phyloP scores from a whole-genome alignment of 2,888 invertebrate genomes.

The Capitulum mitella region DNA sequence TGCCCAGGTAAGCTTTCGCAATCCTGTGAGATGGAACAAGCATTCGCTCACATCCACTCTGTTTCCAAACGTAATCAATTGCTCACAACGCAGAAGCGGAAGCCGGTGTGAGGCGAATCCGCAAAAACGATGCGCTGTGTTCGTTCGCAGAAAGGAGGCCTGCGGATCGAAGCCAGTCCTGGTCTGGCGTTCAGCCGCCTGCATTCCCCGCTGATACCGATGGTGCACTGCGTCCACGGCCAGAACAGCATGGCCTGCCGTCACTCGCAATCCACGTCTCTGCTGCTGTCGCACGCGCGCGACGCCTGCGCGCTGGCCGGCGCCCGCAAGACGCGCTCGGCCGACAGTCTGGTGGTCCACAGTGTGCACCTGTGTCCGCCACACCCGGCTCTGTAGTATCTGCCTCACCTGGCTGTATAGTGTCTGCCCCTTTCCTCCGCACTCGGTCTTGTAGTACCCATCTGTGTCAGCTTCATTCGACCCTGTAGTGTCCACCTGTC shows the following conservation, averaged over 20 bases:
- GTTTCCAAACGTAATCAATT: too few relatives aligned
- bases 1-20: background rate
- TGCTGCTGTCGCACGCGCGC: constrained; percentile 8
- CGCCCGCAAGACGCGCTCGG: background rate
- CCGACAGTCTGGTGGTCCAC: constrained; percentile 4
- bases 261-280: constrained; percentile 5
- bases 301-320: background rate
- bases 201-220: background rate
- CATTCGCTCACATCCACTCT: too few relatives aligned
- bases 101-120: too few relatives aligned
- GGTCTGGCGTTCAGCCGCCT: background rate
- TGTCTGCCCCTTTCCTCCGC: too few relatives aligned
- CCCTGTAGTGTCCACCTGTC: too few relatives aligned
- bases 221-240: background rate
- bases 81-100: too few relatives aligned
- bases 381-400: background rate
- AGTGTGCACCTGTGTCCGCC: background rate
- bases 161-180: background rate
- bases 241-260: background rate
- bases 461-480: too few relatives aligned
- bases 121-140: too few relatives aligned
- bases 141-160: background rate
- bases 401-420: too few relatives aligned
- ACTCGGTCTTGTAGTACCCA: too few relatives aligned
- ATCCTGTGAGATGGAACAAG: too few relatives aligned